Percentiles rank a stretch among this genome's conserved stretches.
Evolutionary conservation across 2,797 vertebrate genomes (phyloP).

Genomic region (Diplodus puntazzo): DNA sequence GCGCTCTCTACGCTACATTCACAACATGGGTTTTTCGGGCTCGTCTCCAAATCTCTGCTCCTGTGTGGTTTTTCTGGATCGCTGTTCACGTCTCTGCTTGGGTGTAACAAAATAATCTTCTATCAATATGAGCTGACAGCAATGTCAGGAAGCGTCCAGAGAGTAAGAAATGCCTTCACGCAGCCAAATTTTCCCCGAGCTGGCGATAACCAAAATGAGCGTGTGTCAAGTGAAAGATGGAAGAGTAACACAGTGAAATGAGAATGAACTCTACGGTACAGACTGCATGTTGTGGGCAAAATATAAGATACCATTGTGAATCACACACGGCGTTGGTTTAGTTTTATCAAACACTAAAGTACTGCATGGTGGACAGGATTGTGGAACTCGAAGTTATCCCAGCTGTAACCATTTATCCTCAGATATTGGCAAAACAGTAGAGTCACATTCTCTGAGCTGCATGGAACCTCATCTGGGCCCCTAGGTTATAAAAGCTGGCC

Average conservation of each 20-base stretch:
- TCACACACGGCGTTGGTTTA: neutral
- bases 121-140: constrained; percentile 39
- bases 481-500: too few species aligned
- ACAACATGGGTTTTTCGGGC: constrained; percentile 40
- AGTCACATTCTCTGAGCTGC: too few species aligned
- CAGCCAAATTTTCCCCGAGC: constrained; percentile 33
- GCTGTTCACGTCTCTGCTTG: constrained; percentile 24
- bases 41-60: constrained; percentile 46
- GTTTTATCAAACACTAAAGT: neutral
- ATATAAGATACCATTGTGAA: neutral
- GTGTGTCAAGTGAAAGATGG: constrained; percentile 22
- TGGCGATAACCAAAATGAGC: constrained; percentile 19
- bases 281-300: neutral
- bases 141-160: constrained; percentile 15
- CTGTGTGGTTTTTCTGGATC: constrained; percentile 34
- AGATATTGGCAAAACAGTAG: neutral
- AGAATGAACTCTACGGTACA: neutral
- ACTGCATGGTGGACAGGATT: neutral
- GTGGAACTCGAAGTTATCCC: neutral
- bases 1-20: constrained; percentile 37
- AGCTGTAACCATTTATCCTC: neutral
- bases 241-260: constrained; percentile 13
- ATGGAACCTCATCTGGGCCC: too few species aligned
- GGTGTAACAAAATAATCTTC: constrained; percentile 44
- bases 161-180: constrained; percentile 28